Conservation (phyloP, 2,113 vertebrate genomes). For the Cacatua alba region DNA sequence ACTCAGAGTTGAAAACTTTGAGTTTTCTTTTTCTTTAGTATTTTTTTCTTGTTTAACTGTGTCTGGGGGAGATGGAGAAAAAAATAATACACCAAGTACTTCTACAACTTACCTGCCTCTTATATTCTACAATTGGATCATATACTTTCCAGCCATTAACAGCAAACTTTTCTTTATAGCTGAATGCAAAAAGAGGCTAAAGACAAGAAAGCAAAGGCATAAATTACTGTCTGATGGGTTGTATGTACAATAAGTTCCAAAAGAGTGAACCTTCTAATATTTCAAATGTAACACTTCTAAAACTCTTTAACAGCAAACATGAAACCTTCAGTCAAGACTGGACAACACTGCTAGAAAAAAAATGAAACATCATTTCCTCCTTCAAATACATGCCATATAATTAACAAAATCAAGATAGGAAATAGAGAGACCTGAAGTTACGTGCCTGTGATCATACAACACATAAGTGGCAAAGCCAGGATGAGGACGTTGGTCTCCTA, state of each 20-base stretch:
- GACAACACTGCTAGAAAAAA: neutral
- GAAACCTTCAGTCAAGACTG: neutral
- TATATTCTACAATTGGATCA: constrained; percentile 90
- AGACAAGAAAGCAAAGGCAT: constrained; percentile 31
- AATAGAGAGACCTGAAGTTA: neutral
- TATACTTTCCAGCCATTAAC: constrained; percentile 95
- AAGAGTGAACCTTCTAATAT: neutral
- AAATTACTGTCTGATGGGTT: neutral
- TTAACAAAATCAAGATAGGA: neutral
- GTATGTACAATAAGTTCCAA: neutral
- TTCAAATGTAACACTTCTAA: neutral
- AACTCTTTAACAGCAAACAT: neutral
- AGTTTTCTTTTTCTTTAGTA: neutral
- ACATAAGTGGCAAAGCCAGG: neutral
- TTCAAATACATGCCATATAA: neutral
- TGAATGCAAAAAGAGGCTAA: constrained; percentile 91
- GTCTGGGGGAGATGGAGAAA: neutral
- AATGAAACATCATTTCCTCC: neutral
- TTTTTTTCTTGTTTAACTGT: neutral
- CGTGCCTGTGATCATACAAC: neutral
- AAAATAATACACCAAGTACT: neutral
- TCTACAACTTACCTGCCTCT: constrained; percentile 84
- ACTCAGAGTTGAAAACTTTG: neutral
- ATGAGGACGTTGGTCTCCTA: neutral
- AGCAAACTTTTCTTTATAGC: constrained; percentile 90